phyloP scores from a whole-genome alignment of 2,113 vertebrate genomes.

The Tachysurus vachellii region DNA sequence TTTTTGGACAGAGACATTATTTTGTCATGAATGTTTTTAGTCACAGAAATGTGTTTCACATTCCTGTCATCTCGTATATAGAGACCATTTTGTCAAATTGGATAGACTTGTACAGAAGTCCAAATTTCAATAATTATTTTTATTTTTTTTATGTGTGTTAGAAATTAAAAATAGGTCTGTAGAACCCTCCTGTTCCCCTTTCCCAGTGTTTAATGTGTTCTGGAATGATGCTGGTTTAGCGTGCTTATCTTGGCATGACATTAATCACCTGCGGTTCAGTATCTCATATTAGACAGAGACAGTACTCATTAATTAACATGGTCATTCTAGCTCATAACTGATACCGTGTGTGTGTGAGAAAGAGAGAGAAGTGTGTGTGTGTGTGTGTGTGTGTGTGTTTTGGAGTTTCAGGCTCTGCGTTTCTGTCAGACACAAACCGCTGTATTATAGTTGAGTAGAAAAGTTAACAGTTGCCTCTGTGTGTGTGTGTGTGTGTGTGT shows the following conservation, averaged over 20 bases:
- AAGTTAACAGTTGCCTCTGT: neutral
- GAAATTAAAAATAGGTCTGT: neutral
- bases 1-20: neutral
- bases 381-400: conserved; percentile 14
- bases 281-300: conserved; percentile 63
- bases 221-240: conserved; percentile 25
- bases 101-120: neutral
- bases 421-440: conserved; percentile 19
- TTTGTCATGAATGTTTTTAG: neutral
- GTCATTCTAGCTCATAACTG: conserved; percentile 63
- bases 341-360: conserved; percentile 7
- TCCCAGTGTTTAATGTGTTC: conserved; percentile 42
- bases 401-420: neutral
- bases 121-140: neutral
- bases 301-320: conserved; percentile 66
- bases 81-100: neutral
- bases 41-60: neutral
- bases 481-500: conserved; percentile 14
- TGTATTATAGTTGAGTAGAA: neutral
- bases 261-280: conserved; percentile 61
- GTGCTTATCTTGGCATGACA: conserved; percentile 60
- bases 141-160: neutral
- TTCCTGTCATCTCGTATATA: neutral
- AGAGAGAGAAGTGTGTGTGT: neutral
- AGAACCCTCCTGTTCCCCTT: neutral